Evolutionary conservation across 1,140 invertebrate genomes (phyloP).

Genomic region (Lucilia sericata): DNA sequence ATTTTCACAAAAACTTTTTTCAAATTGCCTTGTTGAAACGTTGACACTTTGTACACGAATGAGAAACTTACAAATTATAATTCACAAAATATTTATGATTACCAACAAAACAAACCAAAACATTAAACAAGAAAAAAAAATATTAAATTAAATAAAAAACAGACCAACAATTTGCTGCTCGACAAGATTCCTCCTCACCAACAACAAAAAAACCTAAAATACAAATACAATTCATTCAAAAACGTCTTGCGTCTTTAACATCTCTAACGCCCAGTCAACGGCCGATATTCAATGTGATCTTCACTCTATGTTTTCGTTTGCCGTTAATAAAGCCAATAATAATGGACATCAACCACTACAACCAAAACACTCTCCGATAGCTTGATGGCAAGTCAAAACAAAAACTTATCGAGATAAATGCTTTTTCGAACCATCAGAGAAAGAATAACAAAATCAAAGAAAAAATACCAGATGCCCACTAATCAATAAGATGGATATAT

Average conservation of each 20-base stretch:
- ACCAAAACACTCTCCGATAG: neutral
- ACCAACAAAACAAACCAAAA: slow-evolving; percentile 31
- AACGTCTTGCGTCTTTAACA: neutral
- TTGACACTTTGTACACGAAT: slow-evolving; percentile 35
- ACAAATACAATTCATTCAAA: neutral
- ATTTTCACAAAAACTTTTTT: slow-evolving; percentile 6
- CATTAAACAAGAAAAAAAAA: neutral
- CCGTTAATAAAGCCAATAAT: slow-evolving; percentile 27
- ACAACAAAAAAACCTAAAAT: neutral
- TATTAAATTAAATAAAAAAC: slow-evolving; percentile 15
- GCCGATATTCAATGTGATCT: neutral
- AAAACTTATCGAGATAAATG: slow-evolving; percentile 2
- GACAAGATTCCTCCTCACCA: neutral
- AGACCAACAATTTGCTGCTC: neutral
- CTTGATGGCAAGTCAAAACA: neutral
- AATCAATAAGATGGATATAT: no score
- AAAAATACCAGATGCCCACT: slow-evolving; percentile 23
- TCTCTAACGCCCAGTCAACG: neutral
- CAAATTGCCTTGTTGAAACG: slow-evolving; percentile 15
- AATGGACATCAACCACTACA: neutral
- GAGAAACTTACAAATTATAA: slow-evolving; percentile 32
- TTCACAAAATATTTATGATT: slow-evolving; percentile 42
- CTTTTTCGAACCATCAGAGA: neutral
- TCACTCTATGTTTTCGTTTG: neutral
- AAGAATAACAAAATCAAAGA: slow-evolving; percentile 9